Evolutionary conservation across 2,888 invertebrate genomes (phyloP), one percentile per base, ranked within the genome.

Genomic region (Apodemia hepburni): DNA sequence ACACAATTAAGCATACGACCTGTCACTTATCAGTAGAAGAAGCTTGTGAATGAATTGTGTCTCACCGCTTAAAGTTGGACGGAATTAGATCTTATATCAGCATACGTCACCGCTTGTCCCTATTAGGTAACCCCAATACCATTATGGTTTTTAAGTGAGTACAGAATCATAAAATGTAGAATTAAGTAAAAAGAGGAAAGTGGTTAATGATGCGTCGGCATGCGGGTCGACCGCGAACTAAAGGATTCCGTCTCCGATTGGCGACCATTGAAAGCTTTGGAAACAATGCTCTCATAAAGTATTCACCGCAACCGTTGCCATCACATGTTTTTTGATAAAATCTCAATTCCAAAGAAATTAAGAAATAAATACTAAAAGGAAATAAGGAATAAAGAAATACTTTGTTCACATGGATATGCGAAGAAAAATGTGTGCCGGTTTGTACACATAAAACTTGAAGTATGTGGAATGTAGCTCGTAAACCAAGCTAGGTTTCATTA

Each of bases 31-130:
- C 66, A 69, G 74, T 72, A 71, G 75, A 70, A 67, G 72, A 75
- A 75, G 77, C 80, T 88, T 87, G 87, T 90, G 90, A 89, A 89
- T 90, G 90, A 89, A 91, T 85, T 85, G 83, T 85, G 86, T 81
- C 83, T 89, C 88, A 87, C 88, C 89, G 82, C 83, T 84, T 84
- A 79, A 81, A 81, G 79, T 80, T 76, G 81, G 82, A 83, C 77
- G 81, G 82, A 80, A 81, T 82, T 76, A 78, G 75, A 75, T 75
- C 77, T 79, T 76, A 76, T 75, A 76, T 75, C 75, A 75, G 78
- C 80, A 71, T 69, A 74, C 70, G 73, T 54, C 54, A 54, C 27
- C 54, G 12, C 54, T 54, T 54, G 54, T 54, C 54, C 54, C 54
- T 54, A 27, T 22, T 22, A 54, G 12, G 54, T 54, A 54, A 54